Base-by-base conservation (phyloP, 2,797 vertebrate species). In the Cuniculus paca region DNA sequence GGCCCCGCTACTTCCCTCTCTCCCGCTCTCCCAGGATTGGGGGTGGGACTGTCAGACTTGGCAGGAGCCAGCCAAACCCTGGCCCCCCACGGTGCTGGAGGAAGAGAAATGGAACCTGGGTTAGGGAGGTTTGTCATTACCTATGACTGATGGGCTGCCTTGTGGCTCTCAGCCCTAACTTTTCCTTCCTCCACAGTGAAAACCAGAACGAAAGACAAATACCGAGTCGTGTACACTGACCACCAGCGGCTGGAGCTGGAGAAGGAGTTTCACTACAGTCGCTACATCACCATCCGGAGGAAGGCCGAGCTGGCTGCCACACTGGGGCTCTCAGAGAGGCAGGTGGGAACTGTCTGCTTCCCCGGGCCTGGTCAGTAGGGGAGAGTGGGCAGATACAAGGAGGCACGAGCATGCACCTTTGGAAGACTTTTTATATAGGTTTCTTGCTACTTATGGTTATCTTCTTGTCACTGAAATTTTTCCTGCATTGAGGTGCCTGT, bases 121-220 rank as follows among this genome's bases (percentile, higher is more conserved):
- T 98, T 98, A 98, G 75, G 50, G 84, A 94, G 94, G 95, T 96
- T 97, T 98, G 97, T 97, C 96, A 96, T 98, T 96, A 97, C 93
- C 89, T 77, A 54, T 97, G 97, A 97, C 96, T 92, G 97, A 98
- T 77, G 90, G 80, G 48, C 93, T 26, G 88, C 31, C 88, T 92
- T 88, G 72, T 45, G 22, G 90, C 97, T 96, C 88, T 96, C 86
- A 86, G 86, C 6, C 31, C 78, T 60, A 90, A 90, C 96, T 97
- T 98, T 56, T 93, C 77, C 60, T 94, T 98, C 95, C 94, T 96
- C 89, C 80, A 74, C 98, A 99, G 98, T 98, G 97, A 99, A 99
- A 98, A 99, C 98, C 86, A 98, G 98, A 96, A 99, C 98, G 48
- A 99, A 99, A 98, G 98, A 99, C 97, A 99, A 99, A 95, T 99